A percentile compares a stretch with the other conserved stretches of the same genome.
Conservation (phyloP, 2,888 invertebrate genomes). For the Agrypnus murinus region DNA sequence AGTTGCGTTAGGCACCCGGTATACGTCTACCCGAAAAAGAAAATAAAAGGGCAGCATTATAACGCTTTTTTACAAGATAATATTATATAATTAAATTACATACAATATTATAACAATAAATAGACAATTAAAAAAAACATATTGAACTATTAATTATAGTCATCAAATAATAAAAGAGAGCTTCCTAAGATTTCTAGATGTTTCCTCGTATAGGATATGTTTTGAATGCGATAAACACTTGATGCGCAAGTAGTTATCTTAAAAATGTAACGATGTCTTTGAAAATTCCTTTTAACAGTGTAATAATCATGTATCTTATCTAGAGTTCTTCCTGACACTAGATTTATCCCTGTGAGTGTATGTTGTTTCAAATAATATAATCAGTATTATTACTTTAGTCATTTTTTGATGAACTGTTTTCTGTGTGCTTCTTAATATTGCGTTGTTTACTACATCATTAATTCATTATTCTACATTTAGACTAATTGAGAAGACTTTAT, state of each 20-base stretch:
- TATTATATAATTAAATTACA: no score
- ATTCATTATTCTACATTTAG: background rate
- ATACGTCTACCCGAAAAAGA: no score
- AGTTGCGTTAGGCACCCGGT: no score
- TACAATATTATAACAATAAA: no score
- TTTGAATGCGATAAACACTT: background rate
- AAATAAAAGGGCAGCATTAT: no score
- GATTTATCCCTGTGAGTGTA: conserved; percentile 17
- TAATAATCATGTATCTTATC: conserved; percentile 41
- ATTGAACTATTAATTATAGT: no score
- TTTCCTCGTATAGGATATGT: no score
- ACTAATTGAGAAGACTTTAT: background rate
- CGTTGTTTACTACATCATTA: background rate
- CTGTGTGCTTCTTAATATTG: background rate
- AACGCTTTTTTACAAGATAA: no score
- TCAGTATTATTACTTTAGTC: conserved; percentile 4
- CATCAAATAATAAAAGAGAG: no score
- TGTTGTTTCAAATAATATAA: background rate
- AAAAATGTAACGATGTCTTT: conserved; percentile 5
- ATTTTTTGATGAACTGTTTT: conserved; percentile 20
- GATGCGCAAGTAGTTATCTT: conserved; percentile 8
- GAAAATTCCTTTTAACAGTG: conserved; percentile 21
- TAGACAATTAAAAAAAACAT: no score
- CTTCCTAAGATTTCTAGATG: no score
- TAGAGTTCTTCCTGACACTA: conserved; percentile 43